phyloP scores from a whole-genome alignment of 2,888 invertebrate genomes.

The Spialia ferax region DNA sequence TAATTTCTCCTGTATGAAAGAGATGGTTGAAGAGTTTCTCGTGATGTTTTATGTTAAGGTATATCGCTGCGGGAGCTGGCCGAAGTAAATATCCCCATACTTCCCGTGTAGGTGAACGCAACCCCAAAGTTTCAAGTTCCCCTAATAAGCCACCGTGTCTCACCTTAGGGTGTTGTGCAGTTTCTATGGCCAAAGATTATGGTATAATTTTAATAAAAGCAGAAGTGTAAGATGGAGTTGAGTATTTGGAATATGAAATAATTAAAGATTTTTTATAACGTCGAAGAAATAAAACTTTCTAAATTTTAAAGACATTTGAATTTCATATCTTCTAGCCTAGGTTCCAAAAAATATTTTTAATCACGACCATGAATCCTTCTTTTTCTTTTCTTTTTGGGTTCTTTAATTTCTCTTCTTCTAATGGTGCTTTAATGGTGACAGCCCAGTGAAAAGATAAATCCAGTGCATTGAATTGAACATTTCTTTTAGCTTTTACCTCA shows the following conservation, averaged over 20 bases:
- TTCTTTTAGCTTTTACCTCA: neutral
- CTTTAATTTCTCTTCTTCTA: too few species aligned
- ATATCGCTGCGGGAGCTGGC: slow-evolving; percentile 54
- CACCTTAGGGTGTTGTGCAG: slow-evolving; percentile 74
- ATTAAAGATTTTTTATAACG: too few species aligned
- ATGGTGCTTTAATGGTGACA: too few species aligned
- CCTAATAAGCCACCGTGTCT: slow-evolving; percentile 82
- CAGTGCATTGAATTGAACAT: neutral
- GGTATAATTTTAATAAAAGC: neutral
- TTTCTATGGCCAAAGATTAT: slow-evolving; percentile 59
- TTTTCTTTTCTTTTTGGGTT: too few species aligned
- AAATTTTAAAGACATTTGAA: too few species aligned
- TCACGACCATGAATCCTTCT: too few species aligned
- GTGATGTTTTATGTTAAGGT: slow-evolving; percentile 35
- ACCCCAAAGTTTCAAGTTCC: slow-evolving; percentile 84
- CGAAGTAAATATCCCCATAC: slow-evolving; percentile 74
- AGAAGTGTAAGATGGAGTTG: slow-evolving; percentile 18
- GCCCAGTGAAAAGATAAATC: too few species aligned
- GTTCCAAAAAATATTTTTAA: too few species aligned
- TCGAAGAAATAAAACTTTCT: too few species aligned
- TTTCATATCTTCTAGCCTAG: too few species aligned
- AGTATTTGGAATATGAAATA: neutral
- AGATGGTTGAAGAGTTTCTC: slow-evolving; percentile 56
- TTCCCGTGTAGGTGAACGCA: slow-evolving; percentile 70
- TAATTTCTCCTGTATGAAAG: slow-evolving; percentile 40